Conservation (phyloP, 37 sponge, comb jelly and placozoan species). For the Hormiphora californensis region DNA sequence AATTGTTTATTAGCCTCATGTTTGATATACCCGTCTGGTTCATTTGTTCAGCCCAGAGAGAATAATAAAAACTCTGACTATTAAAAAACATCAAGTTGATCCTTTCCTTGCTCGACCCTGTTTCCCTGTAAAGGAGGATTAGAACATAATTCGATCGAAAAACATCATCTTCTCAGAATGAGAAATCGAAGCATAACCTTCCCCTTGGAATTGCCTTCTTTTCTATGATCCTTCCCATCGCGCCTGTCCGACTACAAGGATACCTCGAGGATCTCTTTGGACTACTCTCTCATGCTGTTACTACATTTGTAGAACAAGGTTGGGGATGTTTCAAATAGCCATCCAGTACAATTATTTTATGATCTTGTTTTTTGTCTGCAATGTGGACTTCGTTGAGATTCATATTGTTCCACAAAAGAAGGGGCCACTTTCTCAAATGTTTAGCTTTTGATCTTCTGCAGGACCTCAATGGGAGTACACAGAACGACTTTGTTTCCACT, state of each 20-base stretch:
- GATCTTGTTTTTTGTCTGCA: not conserved
- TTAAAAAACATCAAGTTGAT: too few species aligned
- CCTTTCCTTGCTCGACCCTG: too few species aligned
- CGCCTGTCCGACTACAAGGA: not conserved
- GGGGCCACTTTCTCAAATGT: not conserved
- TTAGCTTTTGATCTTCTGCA: not conserved
- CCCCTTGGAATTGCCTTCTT: conserved; percentile 8
- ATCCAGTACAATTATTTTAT: not conserved
- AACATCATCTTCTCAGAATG: not conserved
- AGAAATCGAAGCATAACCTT: not conserved
- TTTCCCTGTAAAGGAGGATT: too few species aligned
- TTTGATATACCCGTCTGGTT: too few species aligned
- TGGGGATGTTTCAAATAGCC: not conserved
- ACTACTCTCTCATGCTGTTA: not conserved
- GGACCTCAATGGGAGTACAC: conserved; percentile 8
- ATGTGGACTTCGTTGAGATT: not conserved
- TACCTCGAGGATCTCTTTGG: conserved; percentile 1
- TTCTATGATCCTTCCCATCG: conserved; percentile 34
- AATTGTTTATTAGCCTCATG: too few species aligned
- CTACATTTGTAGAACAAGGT: not conserved
- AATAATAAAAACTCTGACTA: too few species aligned
- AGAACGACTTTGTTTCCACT: conserved; percentile 25
- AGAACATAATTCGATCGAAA: not conserved
- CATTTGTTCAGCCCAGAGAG: too few species aligned
- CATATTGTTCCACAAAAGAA: not conserved